Evolutionary conservation across 2,113 vertebrate genomes (phyloP), one percentile per base, ranked within the genome.

Genomic region (Oncorhynchus masou): DNA sequence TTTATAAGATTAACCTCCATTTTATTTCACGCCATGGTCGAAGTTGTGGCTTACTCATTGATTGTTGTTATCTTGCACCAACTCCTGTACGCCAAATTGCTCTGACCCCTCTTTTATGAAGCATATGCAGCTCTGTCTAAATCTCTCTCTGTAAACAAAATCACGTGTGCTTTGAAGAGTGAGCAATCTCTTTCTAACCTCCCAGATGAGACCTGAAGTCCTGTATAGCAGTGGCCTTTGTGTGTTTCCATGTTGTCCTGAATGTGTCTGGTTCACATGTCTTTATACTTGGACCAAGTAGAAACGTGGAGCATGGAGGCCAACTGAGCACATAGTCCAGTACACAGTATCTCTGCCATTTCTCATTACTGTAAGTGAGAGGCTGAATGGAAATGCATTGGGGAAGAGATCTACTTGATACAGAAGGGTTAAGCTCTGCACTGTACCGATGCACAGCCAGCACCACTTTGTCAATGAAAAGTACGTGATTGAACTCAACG

Each of bases 1-100:
- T 76, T 76, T 70, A 34, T 76, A 22, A 75, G 29, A 69, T 69
- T 29, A 74, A 49, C 60, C 59, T 62, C 7, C 8, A 25, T 25
- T 25, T 48, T 25, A 51, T 48, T 68, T 68, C 39, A 27, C 7
- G 15, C 51, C 64, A 34, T 25, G 5, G n/a, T 64, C 20, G 20
- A 48, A 19, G 12, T 22, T 31, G 25, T 67, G 24, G 45, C 64
- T 25, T 20, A n/a, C 8, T 70, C 4, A 13, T 70, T 11, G 4
- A 22, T 11, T 45, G 12, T 6, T 25, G 45, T 22, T 22, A 45
- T 48, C 16, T 45, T 39, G 39, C 45, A 48, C 68, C 68, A 70
- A 22, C 13, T 70, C n/a, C 29, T 22, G 15, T 24, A 48, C 22
- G 45, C 68, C 68, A 70, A 70, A 70, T 70, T 70, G 9, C 68